A percentile compares a stretch with the other conserved stretches of the same genome.
phyloP scores from a whole-genome alignment of 2,797 vertebrate species.

The Trachops cirrhosus region DNA sequence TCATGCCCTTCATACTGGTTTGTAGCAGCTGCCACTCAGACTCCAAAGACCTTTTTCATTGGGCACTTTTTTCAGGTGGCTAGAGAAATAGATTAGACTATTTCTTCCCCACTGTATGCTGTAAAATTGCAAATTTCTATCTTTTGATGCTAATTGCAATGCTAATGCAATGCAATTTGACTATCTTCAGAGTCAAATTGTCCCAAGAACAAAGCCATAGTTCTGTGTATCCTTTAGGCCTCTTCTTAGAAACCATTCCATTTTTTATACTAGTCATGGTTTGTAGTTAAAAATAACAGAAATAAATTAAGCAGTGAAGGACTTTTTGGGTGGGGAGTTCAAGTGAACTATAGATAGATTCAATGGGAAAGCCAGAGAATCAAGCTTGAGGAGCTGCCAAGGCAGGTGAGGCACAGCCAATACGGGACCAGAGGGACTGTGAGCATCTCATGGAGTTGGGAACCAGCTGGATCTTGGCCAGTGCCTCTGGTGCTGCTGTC shows the following conservation, averaged over 20 bases:
- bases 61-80: background rate
- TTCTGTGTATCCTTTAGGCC: background rate
- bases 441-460: background rate
- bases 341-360: background rate
- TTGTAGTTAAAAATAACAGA: slow-evolving; percentile 16
- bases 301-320: background rate
- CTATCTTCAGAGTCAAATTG: background rate
- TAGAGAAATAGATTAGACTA: background rate
- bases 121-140: background rate
- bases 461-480: background rate
- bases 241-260: background rate
- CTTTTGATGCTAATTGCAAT: background rate
- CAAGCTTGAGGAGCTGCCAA: background rate
- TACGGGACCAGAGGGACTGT: fast-evolving
- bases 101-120: background rate
- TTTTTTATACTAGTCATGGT: background rate
- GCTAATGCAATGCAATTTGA: too few species aligned
- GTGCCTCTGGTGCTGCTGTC: background rate
- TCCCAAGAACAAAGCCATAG: background rate
- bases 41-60: background rate
- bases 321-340: background rate
- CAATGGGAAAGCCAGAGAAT: background rate
- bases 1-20: background rate
- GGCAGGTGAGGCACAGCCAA: background rate
- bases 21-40: background rate